Evolutionary conservation across 2,113 vertebrate genomes (phyloP).

Genomic region (Heterocephalus glaber): DNA sequence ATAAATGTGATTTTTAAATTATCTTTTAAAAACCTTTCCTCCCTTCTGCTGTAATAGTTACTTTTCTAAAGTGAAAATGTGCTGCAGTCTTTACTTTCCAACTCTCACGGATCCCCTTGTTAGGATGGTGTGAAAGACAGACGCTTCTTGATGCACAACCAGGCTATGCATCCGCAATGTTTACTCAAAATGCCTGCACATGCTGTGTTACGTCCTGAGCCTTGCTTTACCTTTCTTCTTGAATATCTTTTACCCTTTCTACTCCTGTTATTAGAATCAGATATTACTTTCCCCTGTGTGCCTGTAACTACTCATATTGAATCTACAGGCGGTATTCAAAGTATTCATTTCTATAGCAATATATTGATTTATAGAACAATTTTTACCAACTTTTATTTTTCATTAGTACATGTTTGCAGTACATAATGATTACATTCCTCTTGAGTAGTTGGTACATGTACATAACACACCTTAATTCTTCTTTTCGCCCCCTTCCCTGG

Average conservation of each 20-base stretch:
- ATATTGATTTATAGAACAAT: background rate
- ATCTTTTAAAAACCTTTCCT: background rate
- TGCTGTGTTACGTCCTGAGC: fast-evolving
- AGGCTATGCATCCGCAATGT: no score
- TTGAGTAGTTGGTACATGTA: background rate
- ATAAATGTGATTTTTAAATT: background rate
- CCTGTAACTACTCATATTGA: background rate
- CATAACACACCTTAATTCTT: background rate
- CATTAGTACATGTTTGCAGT: background rate
- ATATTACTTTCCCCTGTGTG: background rate
- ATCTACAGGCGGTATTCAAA: background rate
- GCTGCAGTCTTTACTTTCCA: background rate
- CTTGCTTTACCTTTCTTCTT: background rate
- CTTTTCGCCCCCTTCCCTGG: background rate
- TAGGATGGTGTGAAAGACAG: background rate
- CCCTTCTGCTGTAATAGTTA: background rate
- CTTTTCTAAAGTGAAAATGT: background rate
- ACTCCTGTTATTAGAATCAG: background rate
- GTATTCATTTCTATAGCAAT: background rate
- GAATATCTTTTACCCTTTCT: background rate
- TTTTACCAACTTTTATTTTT: background rate
- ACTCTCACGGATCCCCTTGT: background rate
- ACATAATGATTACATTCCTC: background rate
- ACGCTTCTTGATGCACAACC: background rate
- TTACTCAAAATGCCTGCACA: fast-evolving